Evolutionary conservation across 2,888 invertebrate genomes (phyloP).

Genomic region (Polydrusus tereticollis): DNA sequence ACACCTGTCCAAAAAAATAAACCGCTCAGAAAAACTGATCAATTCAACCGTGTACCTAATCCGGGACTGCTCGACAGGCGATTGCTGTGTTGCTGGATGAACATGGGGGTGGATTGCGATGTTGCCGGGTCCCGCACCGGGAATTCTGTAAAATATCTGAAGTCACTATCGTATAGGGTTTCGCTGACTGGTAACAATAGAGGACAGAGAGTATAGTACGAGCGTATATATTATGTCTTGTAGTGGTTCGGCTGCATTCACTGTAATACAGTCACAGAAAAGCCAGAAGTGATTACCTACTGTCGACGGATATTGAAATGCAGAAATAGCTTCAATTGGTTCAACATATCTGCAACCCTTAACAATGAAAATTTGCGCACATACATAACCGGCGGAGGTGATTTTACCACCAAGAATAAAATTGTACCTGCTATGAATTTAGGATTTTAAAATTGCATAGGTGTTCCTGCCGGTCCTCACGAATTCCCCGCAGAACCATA

Average conservation of each 20-base stretch:
- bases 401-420: too few species aligned
- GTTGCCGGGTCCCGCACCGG: constrained; percentile 29
- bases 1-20: constrained; percentile 28
- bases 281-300: too few species aligned
- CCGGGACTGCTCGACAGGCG: constrained; percentile 30
- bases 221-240: background rate
- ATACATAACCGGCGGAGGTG: too few species aligned
- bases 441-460: too few species aligned
- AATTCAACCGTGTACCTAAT: constrained; percentile 24
- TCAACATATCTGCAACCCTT: too few species aligned
- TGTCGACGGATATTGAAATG: too few species aligned
- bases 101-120: constrained; percentile 41
- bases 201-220: background rate
- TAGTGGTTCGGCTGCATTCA: background rate
- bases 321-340: too few species aligned
- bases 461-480: too few species aligned
- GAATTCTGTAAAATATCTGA: constrained; percentile 8
- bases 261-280: too few species aligned
- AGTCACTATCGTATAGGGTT: constrained; percentile 16
- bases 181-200: constrained; percentile 12
- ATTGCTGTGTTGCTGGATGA: constrained; percentile 38
- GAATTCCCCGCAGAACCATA: too few species aligned
- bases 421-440: too few species aligned
- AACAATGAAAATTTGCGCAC: too few species aligned
- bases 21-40: constrained; percentile 2